Percentiles rank a stretch among this genome's conserved stretches.
Conservation (phyloP, 1,140 invertebrate genomes). For the Hylyphantes graminicola region DNA sequence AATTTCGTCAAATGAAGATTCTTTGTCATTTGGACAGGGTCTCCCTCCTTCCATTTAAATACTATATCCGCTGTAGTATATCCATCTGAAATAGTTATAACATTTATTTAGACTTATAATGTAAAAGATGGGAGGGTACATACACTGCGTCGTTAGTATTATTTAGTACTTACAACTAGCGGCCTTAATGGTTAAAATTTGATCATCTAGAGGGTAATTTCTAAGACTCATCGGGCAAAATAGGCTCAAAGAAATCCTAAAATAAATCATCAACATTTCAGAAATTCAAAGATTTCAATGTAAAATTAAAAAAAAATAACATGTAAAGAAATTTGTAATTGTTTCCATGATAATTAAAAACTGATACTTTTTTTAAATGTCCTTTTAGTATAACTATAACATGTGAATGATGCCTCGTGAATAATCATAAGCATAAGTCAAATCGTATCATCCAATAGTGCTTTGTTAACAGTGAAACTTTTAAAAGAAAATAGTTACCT, state of each 20-base stretch:
- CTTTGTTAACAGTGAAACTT: not conserved
- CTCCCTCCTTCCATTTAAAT: conserved; percentile 91
- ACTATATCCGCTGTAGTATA: conserved; percentile 95
- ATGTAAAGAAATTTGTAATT: too few relatives aligned
- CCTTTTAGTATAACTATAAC: too few relatives aligned
- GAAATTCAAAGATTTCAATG: not conserved
- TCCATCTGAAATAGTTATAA: conserved; percentile 76
- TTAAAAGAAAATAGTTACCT: conserved; percentile 4
- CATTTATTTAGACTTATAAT: not conserved
- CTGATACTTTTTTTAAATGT: too few relatives aligned
- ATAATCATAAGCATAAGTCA: not conserved
- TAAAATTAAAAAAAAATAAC: not conserved
- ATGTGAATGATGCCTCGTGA: not conserved
- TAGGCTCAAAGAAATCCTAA: conserved; percentile 70
- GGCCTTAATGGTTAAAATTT: conserved; percentile 77
- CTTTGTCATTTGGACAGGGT: conserved; percentile 93
- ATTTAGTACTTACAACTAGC: conserved; percentile 52
- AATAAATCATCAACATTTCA: not conserved
- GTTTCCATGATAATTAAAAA: too few relatives aligned
- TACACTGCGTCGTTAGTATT: not conserved
- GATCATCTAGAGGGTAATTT: conserved; percentile 85
- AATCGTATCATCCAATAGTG: not conserved
- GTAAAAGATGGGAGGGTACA: too few relatives aligned
- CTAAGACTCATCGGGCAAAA: conserved; percentile 86
- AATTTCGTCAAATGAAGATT: conserved; percentile 87